Evolutionary conservation across 2,888 invertebrate species (phyloP), one percentile per base, ranked within the genome.

Genomic region (Microctonus hyperodae): DNA sequence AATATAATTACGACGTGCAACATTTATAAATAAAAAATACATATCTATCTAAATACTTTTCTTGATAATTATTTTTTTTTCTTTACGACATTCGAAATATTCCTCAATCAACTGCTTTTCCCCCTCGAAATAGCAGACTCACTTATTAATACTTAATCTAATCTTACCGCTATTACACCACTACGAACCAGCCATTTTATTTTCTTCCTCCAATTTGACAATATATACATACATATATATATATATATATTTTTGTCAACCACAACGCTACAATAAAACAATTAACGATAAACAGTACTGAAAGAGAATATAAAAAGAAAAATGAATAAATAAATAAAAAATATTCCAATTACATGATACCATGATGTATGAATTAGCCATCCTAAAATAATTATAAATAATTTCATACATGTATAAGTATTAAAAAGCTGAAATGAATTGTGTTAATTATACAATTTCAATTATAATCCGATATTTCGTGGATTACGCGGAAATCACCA

Each of bases 121-220:
- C 83, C 83, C 83, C 83, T 84, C 83, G 83, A 81, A 80, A 82
- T 82, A 81, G 81, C 82, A 81, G 81, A 83, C 71, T 77, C 69
- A 75, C 73, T 73, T 72, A 74, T 70, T 57, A 20, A 67, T 67
- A 64, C 70, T 74, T 72, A 73, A 68, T 71, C 55, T 69, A 72
- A 74, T 72, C 79, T 82, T 81, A 81, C 81, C 81, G 72, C 74
- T 71, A 58, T 48, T 67, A 37, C 31, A 55, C 9, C 6, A 33
- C 33, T 55, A 44, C 16, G 7, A 44, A 44, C 44, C 44, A 44
- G 44, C 9, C 7, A 13, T 37, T 37, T n/a, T 13, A 4, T 44
- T 44, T 44, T 13, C 13, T 28, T 31, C 10, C 16, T 16, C 2
- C 55, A 5, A 1, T 11, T 51, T 10, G 13, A 2, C 23, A 22